phyloP scores from a whole-genome alignment of 2,888 invertebrate genomes.

The Xanthorhoe spadicearia region DNA sequence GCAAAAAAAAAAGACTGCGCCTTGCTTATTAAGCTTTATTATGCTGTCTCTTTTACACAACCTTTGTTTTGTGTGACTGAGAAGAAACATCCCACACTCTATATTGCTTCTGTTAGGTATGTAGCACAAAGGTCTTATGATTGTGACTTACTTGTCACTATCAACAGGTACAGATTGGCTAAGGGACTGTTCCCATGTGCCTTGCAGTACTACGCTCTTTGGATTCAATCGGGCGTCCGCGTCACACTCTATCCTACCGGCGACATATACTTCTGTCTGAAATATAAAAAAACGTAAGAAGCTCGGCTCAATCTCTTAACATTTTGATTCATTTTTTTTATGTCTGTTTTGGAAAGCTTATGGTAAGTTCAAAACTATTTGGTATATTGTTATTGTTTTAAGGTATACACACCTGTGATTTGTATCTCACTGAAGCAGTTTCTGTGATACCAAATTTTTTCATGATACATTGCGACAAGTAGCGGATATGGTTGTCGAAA shows the following conservation, averaged over 20 bases:
- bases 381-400: no score
- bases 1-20: no score
- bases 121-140: neutral
- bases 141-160: conserved; percentile 67
- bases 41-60: no score
- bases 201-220: conserved; percentile 89
- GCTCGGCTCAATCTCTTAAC: no score
- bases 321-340: no score
- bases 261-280: conserved; percentile 76
- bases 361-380: no score
- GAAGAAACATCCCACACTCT: no score
- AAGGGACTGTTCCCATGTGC: conserved; percentile 83
- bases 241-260: conserved; percentile 91
- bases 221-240: conserved; percentile 89
- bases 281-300: conserved; percentile 28
- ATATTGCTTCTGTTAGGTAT: no score
- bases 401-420: conserved; percentile 71
- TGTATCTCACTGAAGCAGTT: conserved; percentile 70
- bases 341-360: no score
- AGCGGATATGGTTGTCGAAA: conserved; percentile 75
- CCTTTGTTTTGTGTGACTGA: no score
- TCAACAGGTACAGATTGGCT: conserved; percentile 78
- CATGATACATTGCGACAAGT: conserved; percentile 76
- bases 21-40: no score
- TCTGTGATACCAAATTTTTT: conserved; percentile 73